Percentiles rank a stretch among this genome's conserved stretches.
These are phyloP conservation scores for Cydia fagiglandana DNA, from an alignment of 1,140 invertebrate species.

Conservation along the genomic window DNA sequence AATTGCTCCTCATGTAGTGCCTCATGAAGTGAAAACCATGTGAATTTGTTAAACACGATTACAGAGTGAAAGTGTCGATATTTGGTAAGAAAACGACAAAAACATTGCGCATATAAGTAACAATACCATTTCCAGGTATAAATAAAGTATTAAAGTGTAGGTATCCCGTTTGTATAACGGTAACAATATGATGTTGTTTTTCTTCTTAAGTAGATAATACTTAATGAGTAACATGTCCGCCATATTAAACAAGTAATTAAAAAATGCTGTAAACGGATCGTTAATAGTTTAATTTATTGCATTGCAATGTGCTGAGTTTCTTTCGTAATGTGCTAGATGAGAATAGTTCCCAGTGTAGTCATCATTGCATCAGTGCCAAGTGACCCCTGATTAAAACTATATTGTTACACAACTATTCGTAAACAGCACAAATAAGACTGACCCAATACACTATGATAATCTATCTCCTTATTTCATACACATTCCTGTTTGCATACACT, in stretches of 20 bases:
- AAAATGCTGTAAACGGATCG: constrained; percentile 1
- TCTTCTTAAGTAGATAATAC: neutral
- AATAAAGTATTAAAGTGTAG: neutral
- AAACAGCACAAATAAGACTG: neutral
- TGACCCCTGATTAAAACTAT: neutral
- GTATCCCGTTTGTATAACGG: neutral
- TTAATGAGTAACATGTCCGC: constrained; percentile 1
- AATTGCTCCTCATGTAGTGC: neutral
- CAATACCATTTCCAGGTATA: neutral
- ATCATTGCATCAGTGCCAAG: neutral
- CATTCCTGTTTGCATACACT: neutral
- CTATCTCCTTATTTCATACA: neutral
- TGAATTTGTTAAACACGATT: constrained; percentile 22
- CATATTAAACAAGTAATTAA: constrained; percentile 4
- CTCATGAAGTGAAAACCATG: constrained; percentile 17
- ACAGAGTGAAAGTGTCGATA: constrained; percentile 23
- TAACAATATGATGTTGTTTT: neutral
- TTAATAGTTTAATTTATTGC: constrained; percentile 28
- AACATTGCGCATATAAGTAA: neutral
- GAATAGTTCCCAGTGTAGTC: constrained; percentile 26
- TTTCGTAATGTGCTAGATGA: neutral
- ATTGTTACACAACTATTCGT: neutral
- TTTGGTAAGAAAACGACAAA: constrained; percentile 22
- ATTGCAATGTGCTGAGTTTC: constrained; percentile 21
- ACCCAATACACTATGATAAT: neutral